Base-by-base conservation (phyloP, 2,797 vertebrate genomes). In the Hafferia zeledoni region DNA sequence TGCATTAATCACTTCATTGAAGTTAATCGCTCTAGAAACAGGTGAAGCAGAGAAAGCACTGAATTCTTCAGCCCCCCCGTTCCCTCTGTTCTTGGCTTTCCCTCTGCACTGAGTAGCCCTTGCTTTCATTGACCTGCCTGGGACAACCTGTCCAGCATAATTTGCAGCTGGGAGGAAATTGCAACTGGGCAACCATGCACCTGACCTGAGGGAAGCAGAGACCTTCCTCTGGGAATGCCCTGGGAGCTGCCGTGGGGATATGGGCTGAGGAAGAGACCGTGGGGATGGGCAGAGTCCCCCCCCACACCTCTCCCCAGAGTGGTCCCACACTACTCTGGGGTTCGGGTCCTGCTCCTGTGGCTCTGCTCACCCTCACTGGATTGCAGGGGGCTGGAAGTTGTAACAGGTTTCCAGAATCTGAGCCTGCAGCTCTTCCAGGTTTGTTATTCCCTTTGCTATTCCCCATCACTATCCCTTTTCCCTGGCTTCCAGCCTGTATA, bases 1-100 rank as follows among this genome's bases (percentile, higher is more conserved):
- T 96, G 91, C 68, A 95, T 96, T 92, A 94, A 85, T 71, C 91
- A 94, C 84, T 91, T 89, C 82, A 74, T 2, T 83, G 75, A 92
- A 85, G 76, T 87, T 94, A 75, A 91, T 83, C 68, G 37, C n/a
- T 64, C 53, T 16, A 55, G 72, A 46, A 94, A 61, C 60, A 91
- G 90, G 0, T 55, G 85, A 89, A 86, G 93, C 87, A 94, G 85
- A 89, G 53, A 81, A 89, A 81, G 12, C 64, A 46, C 1, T 2
- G 30, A 86, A 89, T 87, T 89, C 79, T 80, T 78, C 72, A 91
- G 53, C 25, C 57, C 17, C 27, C 37, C 15, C 20, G 61, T 70
- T 83, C 76, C 53, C 43, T 25, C 68, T 87, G 46, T 31, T 83
- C 47, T 13, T 82, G 80, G 20, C 61, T 79, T 71, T 44, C 23